Evolutionary conservation across 1,140 invertebrate genomes (phyloP).

Genomic region (Linepithema humile): DNA sequence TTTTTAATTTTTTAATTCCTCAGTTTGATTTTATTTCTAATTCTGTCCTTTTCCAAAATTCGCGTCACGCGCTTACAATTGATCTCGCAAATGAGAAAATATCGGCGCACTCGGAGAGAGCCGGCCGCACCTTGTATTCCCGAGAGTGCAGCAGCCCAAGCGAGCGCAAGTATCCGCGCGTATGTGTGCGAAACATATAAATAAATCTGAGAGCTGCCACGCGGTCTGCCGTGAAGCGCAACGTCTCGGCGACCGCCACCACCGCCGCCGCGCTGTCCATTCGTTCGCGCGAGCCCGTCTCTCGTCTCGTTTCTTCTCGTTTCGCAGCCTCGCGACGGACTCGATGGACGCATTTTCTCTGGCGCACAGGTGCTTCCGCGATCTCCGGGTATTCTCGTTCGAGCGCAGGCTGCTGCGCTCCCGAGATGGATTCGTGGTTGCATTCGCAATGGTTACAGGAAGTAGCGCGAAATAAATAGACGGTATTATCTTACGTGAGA

Average conservation of each 20-base stretch:
- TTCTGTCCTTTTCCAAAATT: neutral
- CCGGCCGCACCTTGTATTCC: conserved; percentile 3
- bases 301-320: neutral
- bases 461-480: neutral
- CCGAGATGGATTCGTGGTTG: neutral
- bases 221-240: conserved; percentile 81
- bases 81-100: neutral
- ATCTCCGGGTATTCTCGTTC: conserved; percentile 66
- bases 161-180: neutral
- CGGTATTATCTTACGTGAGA: neutral
- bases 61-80: neutral
- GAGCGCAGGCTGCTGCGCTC: neutral
- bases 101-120: neutral
- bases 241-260: conserved; percentile 69
- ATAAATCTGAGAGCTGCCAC: conserved; percentile 81
- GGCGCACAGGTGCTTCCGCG: conserved; percentile 77
- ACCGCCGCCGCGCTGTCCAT: conserved; percentile 22
- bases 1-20: neutral
- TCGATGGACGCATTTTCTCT: conserved; percentile 65
- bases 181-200: conserved; percentile 69
- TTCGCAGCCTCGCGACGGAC: conserved; percentile 14
- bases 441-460: neutral
- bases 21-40: neutral
- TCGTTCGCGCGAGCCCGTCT: conserved; percentile 1
- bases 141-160: neutral